A percentile compares a stretch with the other conserved stretches of the same genome.
Evolutionary conservation across 2,888 invertebrate species (phyloP).

Genomic region (Coecobrya sp.): DNA sequence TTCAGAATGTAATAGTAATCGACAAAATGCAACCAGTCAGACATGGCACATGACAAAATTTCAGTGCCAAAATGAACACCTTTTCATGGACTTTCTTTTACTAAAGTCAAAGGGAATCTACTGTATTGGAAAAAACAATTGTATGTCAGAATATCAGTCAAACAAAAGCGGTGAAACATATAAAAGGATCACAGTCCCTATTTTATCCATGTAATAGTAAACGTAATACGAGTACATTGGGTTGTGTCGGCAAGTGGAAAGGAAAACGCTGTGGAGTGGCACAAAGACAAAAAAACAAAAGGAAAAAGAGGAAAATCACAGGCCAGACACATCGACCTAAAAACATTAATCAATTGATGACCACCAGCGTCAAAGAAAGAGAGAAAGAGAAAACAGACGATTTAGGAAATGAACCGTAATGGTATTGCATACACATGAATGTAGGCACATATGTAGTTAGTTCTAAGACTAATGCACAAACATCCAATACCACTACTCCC

Average conservation of each 20-base stretch:
- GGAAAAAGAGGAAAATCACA: conserved; percentile 55
- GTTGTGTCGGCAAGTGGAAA: background rate
- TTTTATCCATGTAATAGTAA: background rate
- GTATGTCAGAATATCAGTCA: background rate
- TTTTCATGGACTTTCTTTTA: background rate
- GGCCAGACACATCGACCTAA: conserved; percentile 66
- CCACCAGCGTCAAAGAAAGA: conserved; percentile 33
- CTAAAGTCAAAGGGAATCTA: background rate
- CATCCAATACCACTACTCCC: no score
- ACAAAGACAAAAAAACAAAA: background rate
- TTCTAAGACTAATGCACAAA: no score
- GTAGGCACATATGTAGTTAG: background rate
- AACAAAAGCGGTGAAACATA: background rate
- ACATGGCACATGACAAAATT: conserved; percentile 22
- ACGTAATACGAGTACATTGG: background rate
- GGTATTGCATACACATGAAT: conserved; percentile 53
- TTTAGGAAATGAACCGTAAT: conserved; percentile 72
- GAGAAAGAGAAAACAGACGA: conserved; percentile 40
- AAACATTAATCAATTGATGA: conserved; percentile 77
- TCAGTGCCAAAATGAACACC: conserved; percentile 16
- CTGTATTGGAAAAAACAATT: background rate
- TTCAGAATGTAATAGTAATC: no score
- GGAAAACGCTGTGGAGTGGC: background rate
- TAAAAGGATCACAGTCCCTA: background rate
- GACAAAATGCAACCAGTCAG: background rate